Evolutionary conservation across 2,797 vertebrate species (phyloP), one percentile per base, ranked within the genome.

Genomic region (Syncerus caffer): DNA sequence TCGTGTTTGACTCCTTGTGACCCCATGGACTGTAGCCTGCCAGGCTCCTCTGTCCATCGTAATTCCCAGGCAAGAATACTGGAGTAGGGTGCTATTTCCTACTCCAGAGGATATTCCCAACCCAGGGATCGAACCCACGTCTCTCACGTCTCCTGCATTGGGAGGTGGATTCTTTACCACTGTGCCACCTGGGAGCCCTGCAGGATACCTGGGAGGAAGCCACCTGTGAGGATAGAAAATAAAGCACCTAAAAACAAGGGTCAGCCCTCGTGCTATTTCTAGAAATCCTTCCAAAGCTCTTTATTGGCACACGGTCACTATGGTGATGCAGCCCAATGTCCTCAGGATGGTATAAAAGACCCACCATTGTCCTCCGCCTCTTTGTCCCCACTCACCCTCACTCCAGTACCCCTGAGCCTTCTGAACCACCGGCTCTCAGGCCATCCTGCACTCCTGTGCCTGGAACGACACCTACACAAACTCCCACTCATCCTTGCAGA

Each of bases 381-480:
- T 45, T 64, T 34, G 2, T 42, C 15, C 42, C 2, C 21, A 31
- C 31, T 50, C 11, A 2, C 8, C 14, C 13, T 29, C 42, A 0
- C 14, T 80, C 21, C 11, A 47, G 7, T 42, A 19, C 1, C 27
- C 5, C 15, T 25, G 25, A 17, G 0, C 25, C 45, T 10, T 38
- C 9, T 0, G n/a, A 64, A n/a, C 34, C 45, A 6, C 31, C 31
- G 38, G 29, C 45, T 31, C 34, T 23, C 23, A 16, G 31, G 19
- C 6, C 45, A 8, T 17, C 29, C 5, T 14, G 47, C 34, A n/a
- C 6, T 0, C 7, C 29, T 42, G 29, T 12, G 2, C 74, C 85
- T 19, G 7, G 23, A 86, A 11, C 0, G 2, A 42, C 7, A 13
- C 3, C 31, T 6, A 15, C 2, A 31, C 14, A 25, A 15, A 27